Percentiles rank a stretch among this genome's conserved stretches.
phyloP scores from a whole-genome alignment of 2,888 invertebrate genomes.

The Elgonia sp. region DNA sequence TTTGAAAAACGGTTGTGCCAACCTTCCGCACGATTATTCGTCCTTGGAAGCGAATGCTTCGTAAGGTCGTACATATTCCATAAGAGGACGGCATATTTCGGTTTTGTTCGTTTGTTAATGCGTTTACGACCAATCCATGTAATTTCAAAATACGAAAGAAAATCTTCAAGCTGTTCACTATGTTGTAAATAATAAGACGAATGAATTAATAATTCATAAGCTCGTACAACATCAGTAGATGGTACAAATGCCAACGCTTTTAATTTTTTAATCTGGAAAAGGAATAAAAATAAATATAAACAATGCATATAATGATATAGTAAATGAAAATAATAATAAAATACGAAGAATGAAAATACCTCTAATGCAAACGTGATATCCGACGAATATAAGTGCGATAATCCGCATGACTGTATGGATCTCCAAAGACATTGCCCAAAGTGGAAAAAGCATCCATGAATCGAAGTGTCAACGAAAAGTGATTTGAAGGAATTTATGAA shows the following conservation, averaged over 20 bases:
- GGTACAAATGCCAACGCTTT: conserved; percentile 36
- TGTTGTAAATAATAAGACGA: conserved; percentile 1
- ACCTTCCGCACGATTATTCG: conserved; percentile 28
- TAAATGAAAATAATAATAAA: neutral
- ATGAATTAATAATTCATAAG: conserved; percentile 8
- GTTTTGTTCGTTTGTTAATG: conserved; percentile 15
- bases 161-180: neutral
- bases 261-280: conserved; percentile 29
- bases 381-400: neutral
- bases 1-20: conserved; percentile 29
- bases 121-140: conserved; percentile 27
- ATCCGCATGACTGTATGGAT: conserved; percentile 1
- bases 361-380: conserved; percentile 10
- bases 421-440: conserved; percentile 26
- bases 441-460: conserved; percentile 28
- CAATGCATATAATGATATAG: neutral
- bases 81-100: neutral
- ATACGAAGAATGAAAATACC: neutral
- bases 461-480: neutral
- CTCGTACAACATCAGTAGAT: neutral
- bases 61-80: conserved; percentile 33
- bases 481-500: conserved; percentile 13
- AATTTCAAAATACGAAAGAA: conserved; percentile 16
- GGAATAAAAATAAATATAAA: conserved; percentile 5
- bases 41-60: neutral